Base-by-base conservation (phyloP, 2,113 vertebrate genomes). In the Cheirogaleus medius region DNA sequence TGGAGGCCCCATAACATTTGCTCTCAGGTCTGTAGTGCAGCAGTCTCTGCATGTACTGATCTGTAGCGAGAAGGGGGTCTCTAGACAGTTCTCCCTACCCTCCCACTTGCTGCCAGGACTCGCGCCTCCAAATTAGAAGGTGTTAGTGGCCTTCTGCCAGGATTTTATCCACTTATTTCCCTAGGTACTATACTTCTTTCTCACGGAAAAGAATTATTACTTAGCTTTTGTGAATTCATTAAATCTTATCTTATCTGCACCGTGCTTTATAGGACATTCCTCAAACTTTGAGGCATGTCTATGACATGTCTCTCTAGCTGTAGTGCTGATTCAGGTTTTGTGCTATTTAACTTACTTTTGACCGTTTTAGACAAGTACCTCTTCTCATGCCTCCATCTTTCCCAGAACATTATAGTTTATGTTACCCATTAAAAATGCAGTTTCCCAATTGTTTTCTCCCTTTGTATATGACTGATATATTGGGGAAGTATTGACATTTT, bases 131-230 rank as follows among this genome's bases (percentile, higher is more conserved):
- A 56, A 88, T 58, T 68, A 80, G 69, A 94, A 91, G 54, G 42
- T 74, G 5, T 85, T 15, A 5, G 29, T 71, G 76, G 37, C 29
- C 58, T 89, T 60, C 49, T 44, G 60, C 66, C 80, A 92, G 64
- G 17, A 66, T 69, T 91, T 93, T 68, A 44, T 95, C 29, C n/a
- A 34, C 42, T 87, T 93, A 86, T 83, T 97, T 95, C 83, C 78
- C 42, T 44, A 47, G 42, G 2, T 25, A 39, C 14, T 81, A 52
- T 0, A 21, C 34, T 69, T 71, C 69, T 68, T 95, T 83, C 34
- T 68, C 34, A 69, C 13, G 12, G 85, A 60, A 44, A 92, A 85
- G 54, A 89, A 68, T 89, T 76, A 93, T 78, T 34, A 32, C 56
- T 86, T 23, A 73, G 34, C 63, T 93, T 77, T 74, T 37, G 54